Percentiles rank a stretch among this genome's conserved stretches.
Conservation (phyloP, 2,888 invertebrate genomes). For the Xestia c-nigrum region DNA sequence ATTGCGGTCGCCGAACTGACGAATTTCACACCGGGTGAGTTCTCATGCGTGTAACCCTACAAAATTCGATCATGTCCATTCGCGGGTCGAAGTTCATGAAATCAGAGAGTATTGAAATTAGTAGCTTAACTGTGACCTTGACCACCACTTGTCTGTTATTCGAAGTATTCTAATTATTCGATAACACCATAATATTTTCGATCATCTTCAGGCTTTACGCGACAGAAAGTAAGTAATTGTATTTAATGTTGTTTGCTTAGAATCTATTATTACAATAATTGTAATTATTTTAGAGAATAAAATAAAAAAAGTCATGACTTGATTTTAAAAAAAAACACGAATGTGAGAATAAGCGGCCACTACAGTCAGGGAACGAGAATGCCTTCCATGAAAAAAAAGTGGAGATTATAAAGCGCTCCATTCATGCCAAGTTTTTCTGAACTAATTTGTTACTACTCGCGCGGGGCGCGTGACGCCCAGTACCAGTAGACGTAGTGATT, state of each 20-base stretch:
- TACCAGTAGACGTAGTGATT: too few species aligned
- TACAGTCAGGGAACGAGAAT: slow-evolving; percentile 22
- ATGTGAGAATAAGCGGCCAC: background rate
- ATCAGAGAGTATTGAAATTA: slow-evolving; percentile 64
- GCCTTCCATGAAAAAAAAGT: background rate
- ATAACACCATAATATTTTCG: background rate
- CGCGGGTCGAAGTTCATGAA: slow-evolving; percentile 50
- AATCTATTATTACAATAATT: background rate
- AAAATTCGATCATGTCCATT: slow-evolving; percentile 65
- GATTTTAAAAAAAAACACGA: background rate
- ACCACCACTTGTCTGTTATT: slow-evolving; percentile 50
- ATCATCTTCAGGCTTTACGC: background rate
- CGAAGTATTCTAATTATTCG: background rate
- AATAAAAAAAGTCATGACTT: background rate
- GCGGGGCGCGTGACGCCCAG: background rate
- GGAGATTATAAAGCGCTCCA: slow-evolving; percentile 8
- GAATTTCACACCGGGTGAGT: slow-evolving; percentile 81
- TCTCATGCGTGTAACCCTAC: slow-evolving; percentile 68
- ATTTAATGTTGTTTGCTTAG: too few species aligned
- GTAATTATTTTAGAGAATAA: background rate
- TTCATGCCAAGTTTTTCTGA: slow-evolving; percentile 12
- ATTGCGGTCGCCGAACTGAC: slow-evolving; percentile 83
- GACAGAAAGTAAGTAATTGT: background rate
- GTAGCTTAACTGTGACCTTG: slow-evolving; percentile 72
- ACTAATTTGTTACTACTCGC: background rate